phyloP scores from a whole-genome alignment of 2,888 invertebrate species.

The Drosophila yooni region DNA sequence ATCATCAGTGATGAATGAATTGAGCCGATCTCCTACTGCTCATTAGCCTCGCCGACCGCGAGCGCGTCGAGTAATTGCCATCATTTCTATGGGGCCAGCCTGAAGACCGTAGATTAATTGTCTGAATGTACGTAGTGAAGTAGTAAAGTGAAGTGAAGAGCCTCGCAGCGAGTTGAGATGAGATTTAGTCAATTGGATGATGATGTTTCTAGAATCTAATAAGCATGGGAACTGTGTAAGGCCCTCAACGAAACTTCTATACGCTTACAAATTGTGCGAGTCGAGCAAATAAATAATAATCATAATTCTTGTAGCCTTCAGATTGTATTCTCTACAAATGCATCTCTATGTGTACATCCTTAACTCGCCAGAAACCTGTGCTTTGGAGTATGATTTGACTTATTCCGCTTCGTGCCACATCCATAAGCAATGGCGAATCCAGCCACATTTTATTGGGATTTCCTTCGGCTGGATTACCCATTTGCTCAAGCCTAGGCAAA shows the following conservation, averaged over 20 bases:
- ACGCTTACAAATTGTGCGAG: conserved; percentile 15
- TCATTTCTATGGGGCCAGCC: conserved; percentile 64
- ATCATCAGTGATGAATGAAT: conserved; percentile 76
- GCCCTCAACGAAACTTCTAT: conserved; percentile 17
- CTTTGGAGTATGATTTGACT: not conserved
- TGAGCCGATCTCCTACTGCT: conserved; percentile 66
- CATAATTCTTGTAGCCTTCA: not conserved
- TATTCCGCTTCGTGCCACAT: not conserved
- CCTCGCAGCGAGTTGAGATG: conserved; percentile 10
- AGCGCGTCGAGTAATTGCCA: conserved; percentile 74
- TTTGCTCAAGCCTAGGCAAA: not conserved
- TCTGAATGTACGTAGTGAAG: conserved; percentile 17
- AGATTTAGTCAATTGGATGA: conserved; percentile 34
- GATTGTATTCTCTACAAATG: not conserved
- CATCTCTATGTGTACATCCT: not conserved
- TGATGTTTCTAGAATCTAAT: conserved; percentile 33
- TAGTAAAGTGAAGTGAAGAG: conserved; percentile 33
- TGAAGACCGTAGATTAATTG: conserved; percentile 69
- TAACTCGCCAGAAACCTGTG: not conserved
- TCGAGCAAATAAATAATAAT: not conserved
- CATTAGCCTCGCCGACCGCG: conserved; percentile 58
- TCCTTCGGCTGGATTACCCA: not conserved
- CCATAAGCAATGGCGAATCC: not conserved
- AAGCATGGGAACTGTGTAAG: not conserved
- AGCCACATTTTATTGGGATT: not conserved